A percentile compares a stretch with the other conserved stretches of the same genome.
phyloP scores from a whole-genome alignment of 2,797 vertebrate genomes.

The Scolopax rusticola region DNA sequence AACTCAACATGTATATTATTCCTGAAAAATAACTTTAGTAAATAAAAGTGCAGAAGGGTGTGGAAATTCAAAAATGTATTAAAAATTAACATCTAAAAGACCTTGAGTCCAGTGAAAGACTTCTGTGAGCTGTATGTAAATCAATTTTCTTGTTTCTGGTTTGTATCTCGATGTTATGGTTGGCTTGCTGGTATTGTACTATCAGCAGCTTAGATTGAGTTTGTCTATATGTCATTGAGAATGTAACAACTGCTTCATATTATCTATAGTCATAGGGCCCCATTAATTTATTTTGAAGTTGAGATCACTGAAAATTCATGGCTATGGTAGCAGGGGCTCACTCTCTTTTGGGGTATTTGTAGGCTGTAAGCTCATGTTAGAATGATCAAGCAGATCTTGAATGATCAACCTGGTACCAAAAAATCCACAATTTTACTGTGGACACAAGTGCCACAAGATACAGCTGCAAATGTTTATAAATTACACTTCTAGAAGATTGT shows the following conservation, averaged over 20 bases:
- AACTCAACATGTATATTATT: neutral
- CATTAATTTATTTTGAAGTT: neutral
- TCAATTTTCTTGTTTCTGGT: neutral
- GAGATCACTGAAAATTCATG: neutral
- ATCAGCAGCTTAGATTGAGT: neutral
- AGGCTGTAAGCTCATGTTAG: neutral
- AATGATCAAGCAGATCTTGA: neutral
- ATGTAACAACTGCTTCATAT: neutral
- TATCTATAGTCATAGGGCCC: neutral
- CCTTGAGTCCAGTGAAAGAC: neutral
- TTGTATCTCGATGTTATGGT: neutral
- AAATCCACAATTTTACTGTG: neutral
- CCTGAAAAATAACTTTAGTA: neutral
- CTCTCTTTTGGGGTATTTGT: neutral
- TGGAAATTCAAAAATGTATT: neutral
- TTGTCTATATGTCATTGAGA: accelerated
- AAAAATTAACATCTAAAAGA: neutral
- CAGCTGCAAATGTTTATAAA: neutral
- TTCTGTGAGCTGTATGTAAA: neutral
- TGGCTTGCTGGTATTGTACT: neutral
- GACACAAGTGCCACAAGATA: neutral
- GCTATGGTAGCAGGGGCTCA: neutral
- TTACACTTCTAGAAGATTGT: neutral
- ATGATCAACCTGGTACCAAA: neutral
- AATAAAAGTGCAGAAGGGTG: neutral